Evolutionary conservation across 1,140 invertebrate genomes (phyloP).

Genomic region (Diachasma alloeum): DNA sequence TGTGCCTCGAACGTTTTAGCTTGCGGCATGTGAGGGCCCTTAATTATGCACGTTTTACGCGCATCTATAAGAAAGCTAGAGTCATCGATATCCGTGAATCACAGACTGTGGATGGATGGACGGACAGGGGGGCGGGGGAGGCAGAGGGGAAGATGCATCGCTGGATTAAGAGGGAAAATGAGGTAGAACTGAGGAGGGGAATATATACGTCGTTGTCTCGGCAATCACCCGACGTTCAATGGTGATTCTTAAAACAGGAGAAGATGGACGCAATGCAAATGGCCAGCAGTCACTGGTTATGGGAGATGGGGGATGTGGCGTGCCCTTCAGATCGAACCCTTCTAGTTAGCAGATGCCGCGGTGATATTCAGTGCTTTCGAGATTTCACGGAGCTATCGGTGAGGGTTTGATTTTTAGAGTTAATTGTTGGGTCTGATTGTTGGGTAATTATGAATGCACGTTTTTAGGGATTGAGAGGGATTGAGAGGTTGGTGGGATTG

Average conservation of each 20-base stretch:
- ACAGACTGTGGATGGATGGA: neutral
- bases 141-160: neutral
- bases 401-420: too few relatives aligned
- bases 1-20: constrained; percentile 12
- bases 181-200: neutral
- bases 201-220: constrained; percentile 15
- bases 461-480: too few relatives aligned
- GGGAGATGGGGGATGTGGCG: constrained; percentile 19
- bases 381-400: too few relatives aligned
- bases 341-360: constrained; percentile 61
- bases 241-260: neutral
- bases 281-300: constrained; percentile 17
- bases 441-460: too few relatives aligned
- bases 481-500: too few relatives aligned
- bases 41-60: constrained; percentile 60
- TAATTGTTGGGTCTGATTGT: too few relatives aligned
- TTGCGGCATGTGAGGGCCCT: constrained; percentile 41
- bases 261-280: constrained; percentile 28
- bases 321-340: constrained; percentile 47
- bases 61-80: constrained; percentile 16
- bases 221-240: neutral
- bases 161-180: constrained; percentile 1
- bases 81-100: constrained; percentile 4
- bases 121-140: too few relatives aligned
- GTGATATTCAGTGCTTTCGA: constrained; percentile 32